A percentile compares a stretch with the other conserved stretches of the same genome.
Evolutionary conservation across 2,888 invertebrate species (phyloP).

Genomic region (Cerceris rybyensis): DNA sequence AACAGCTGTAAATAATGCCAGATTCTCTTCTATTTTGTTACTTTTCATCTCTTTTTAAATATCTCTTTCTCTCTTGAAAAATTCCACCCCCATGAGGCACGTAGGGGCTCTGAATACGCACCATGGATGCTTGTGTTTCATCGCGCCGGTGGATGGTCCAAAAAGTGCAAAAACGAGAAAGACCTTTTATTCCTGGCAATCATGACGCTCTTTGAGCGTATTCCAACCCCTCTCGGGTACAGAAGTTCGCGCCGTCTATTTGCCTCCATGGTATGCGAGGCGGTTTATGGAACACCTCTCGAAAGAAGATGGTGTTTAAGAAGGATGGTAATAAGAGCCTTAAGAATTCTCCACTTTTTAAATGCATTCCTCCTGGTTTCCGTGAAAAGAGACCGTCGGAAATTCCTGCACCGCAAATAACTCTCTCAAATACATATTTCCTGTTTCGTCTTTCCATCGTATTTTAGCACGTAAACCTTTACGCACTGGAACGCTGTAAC

Average conservation of each 20-base stretch:
- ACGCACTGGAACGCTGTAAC: no score
- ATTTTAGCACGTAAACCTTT: no score
- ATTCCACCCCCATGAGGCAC: not conserved
- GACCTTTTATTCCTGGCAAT: slow-evolving; percentile 68
- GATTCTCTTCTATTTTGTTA: slow-evolving; percentile 5
- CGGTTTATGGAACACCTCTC: slow-evolving; percentile 37
- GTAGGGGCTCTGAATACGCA: slow-evolving; percentile 17
- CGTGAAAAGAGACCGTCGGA: no score
- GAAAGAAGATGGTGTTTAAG: slow-evolving; percentile 1
- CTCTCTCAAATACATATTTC: no score
- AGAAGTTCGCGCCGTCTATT: slow-evolving; percentile 11
- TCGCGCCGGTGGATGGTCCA: slow-evolving; percentile 24
- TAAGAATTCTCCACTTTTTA: no score
- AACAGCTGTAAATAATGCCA: slow-evolving; percentile 47
- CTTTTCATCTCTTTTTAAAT: not conserved
- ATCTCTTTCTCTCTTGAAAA: not conserved
- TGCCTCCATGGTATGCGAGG: slow-evolving; percentile 2
- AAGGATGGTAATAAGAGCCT: slow-evolving; percentile 8
- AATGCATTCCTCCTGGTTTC: no score
- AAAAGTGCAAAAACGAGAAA: slow-evolving; percentile 56
- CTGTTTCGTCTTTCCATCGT: no score
- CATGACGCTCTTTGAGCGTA: slow-evolving; percentile 67
- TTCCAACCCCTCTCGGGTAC: slow-evolving; percentile 16
- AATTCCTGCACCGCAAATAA: no score
- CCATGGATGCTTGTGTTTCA: slow-evolving; percentile 35